Evolutionary conservation across 1,140 invertebrate genomes (phyloP), one percentile per base, ranked within the genome.

Genomic region (Nylanderia fulva): DNA sequence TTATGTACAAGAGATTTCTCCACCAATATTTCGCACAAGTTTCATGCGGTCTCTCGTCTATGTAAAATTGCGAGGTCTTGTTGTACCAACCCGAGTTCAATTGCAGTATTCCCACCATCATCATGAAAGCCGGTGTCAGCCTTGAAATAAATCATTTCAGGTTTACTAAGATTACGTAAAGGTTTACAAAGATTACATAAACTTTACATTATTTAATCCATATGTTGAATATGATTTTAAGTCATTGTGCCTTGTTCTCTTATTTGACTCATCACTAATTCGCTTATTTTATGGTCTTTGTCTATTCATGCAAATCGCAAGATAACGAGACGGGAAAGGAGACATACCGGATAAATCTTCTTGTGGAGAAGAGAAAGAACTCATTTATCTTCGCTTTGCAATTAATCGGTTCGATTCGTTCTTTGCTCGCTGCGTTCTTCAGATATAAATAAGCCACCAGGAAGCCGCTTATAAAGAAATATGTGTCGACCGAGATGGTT

Each of bases 1-100:
- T 96, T 63, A 96, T 96, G 85, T 96, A 96, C 18, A 96, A 91
- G 3, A 96, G 45, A 91, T 96, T 96, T 83, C 96, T 93, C 96
- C 96, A 96, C 96, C 96, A 96, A 88, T 96, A 96, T 87, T 96
- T 95, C 0, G 93, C 85, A 85, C 96, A 96, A 33, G 90, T 89
- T 15, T 95, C 91, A 39, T 95, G 94, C 24, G 94, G 92, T 39
- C 92, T 91, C 86, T 96, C 95, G 18, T 91, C 91, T 54, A 95
- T 92, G 75, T 95, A 94, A 86, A 95, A 95, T 13, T 95, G 90
- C 0, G 96, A 96, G 0, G 91, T 93, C 52, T 95, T 93, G 1
- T 90, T 91, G 36, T 95, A 94, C 90, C 94, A 96, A 15, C 92
- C 91, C 1, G 93, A 94, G 64, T 95, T 94, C 18, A 96, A 76